A percentile compares a stretch with the other conserved stretches of the same genome.
Evolutionary conservation across 2,888 invertebrate genomes (phyloP).

Genomic region (Ethmia dodecea): DNA sequence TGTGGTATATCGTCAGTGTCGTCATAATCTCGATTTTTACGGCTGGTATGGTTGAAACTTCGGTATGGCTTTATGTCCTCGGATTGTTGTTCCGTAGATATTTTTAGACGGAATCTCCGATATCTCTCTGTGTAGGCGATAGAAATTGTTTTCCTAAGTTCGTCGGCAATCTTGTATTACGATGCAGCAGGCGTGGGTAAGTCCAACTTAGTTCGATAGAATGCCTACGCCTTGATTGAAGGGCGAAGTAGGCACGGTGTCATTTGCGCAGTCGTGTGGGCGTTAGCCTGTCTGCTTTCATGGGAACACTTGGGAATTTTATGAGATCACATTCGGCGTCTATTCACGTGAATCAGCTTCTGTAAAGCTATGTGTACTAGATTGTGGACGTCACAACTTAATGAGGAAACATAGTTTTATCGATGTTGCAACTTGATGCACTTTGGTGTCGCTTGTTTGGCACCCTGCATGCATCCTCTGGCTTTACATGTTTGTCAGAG

Average conservation of each 20-base stretch:
- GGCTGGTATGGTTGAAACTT: slow-evolving; percentile 8
- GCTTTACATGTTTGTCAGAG: slow-evolving; percentile 14
- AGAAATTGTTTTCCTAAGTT: slow-evolving; percentile 9
- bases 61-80: slow-evolving; percentile 5
- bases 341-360: slow-evolving; percentile 6
- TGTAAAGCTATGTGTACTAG: slow-evolving; percentile 5
- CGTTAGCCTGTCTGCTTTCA: slow-evolving; percentile 34
- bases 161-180: slow-evolving; percentile 21
- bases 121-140: slow-evolving; percentile 9
- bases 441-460: slow-evolving; percentile 18
- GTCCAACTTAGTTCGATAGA: slow-evolving; percentile 29
- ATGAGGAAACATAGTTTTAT: slow-evolving; percentile 7
- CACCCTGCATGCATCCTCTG: slow-evolving; percentile 16
- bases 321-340: slow-evolving; percentile 15
- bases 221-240: slow-evolving; percentile 46
- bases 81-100: slow-evolving; percentile 12
- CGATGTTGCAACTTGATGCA: slow-evolving; percentile 15
- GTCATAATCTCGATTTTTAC: slow-evolving; percentile 7
- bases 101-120: slow-evolving; percentile 1
- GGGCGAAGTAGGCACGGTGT: slow-evolving; percentile 44
- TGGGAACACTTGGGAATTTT: slow-evolving; percentile 23
- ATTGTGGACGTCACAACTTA: slow-evolving; percentile 6
- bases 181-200: slow-evolving; percentile 28
- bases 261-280: slow-evolving; percentile 48
- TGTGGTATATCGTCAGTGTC: slow-evolving; percentile 11